Evolutionary conservation across 35 echinoderm and acorn worm genomes (phyloP).

Genomic region (Chiridota heheva): DNA sequence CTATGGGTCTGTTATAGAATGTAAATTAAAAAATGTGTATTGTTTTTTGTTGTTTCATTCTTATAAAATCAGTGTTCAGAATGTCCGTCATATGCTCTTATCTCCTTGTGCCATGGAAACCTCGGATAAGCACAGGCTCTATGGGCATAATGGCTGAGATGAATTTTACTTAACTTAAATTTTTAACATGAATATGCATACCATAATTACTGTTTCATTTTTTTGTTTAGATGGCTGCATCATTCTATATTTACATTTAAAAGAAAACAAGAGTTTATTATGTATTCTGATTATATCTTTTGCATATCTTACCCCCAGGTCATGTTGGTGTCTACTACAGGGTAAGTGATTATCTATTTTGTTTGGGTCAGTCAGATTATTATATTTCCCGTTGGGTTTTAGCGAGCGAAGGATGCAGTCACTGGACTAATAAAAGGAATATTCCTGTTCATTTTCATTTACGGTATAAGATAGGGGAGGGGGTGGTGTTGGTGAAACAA

Average conservation of each 20-base stretch:
- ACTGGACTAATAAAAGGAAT: too few relatives aligned
- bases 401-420: too few relatives aligned
- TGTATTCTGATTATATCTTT: conserved; percentile 10
- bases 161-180: background rate
- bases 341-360: conserved; percentile 38
- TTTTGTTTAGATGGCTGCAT: background rate
- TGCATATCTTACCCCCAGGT: conserved; percentile 35
- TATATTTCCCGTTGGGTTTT: too few relatives aligned
- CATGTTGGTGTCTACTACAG: conserved; percentile 88
- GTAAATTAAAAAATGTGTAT: too few relatives aligned
- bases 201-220: background rate
- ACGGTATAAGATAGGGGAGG: too few relatives aligned
- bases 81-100: too few relatives aligned
- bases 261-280: background rate
- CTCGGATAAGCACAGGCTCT: background rate
- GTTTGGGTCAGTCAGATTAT: too few relatives aligned
- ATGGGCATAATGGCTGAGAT: background rate
- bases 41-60: too few relatives aligned
- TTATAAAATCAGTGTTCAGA: too few relatives aligned
- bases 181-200: background rate
- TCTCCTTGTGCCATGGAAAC: background rate
- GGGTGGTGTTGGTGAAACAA: too few relatives aligned
- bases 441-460: too few relatives aligned
- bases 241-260: background rate
- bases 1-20: too few relatives aligned